These are phyloP conservation scores for Aphis gossypii DNA, from an alignment of 1,140 invertebrate genomes.

Conservation along the genomic window DNA sequence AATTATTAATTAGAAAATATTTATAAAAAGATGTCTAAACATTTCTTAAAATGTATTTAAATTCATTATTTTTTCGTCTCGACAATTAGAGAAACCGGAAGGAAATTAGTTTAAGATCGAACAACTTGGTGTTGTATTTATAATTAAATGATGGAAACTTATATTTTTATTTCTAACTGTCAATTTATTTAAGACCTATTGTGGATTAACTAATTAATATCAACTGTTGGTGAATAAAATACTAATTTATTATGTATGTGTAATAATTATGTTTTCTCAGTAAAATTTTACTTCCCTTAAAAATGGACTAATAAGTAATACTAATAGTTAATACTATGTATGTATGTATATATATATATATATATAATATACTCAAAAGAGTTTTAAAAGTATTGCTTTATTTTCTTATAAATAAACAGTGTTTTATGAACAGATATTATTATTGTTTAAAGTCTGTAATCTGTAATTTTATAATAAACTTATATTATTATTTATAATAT, in stretches of 20 bases:
- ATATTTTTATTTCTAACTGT: background rate
- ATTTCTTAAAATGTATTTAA: background rate
- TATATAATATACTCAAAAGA: background rate
- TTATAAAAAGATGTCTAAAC: background rate
- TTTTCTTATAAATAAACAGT: background rate
- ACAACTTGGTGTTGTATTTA: background rate
- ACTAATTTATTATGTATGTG: background rate
- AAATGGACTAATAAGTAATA: background rate
- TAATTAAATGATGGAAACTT: background rate
- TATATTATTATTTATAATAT: background rate
- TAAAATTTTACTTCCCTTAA: background rate
- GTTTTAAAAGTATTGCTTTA: background rate
- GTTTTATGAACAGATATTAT: background rate
- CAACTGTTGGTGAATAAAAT: background rate
- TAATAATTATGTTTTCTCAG: background rate
- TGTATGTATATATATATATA: background rate
- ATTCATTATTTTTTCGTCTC: background rate
- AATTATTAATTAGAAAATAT: too few species aligned
- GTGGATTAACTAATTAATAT: background rate
- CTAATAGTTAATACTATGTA: background rate
- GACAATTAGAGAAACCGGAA: background rate
- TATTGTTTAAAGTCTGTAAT: too few species aligned
- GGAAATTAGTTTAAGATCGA: background rate
- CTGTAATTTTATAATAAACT: too few species aligned
- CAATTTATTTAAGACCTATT: background rate